Evolutionary conservation across 1,140 invertebrate species (phyloP).

Genomic region (Araneus ventricosus): DNA sequence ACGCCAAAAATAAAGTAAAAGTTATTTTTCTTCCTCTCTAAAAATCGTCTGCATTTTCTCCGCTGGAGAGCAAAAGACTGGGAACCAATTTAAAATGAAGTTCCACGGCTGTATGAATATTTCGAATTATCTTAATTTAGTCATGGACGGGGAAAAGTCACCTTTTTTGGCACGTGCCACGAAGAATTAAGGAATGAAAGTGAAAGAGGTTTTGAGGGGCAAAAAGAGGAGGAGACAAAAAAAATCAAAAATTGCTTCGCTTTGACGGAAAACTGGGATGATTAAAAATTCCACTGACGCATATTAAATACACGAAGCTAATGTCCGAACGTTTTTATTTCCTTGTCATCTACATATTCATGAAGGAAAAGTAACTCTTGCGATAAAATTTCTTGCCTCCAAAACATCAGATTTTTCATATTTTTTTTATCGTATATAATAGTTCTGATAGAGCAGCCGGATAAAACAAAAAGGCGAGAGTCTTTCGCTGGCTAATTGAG

Average conservation of each 20-base stretch:
- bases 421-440: conserved; percentile 1
- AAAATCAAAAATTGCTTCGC: neutral
- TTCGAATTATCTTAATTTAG: conserved; percentile 51
- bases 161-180: neutral
- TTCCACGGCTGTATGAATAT: conserved; percentile 14
- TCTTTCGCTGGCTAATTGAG: conserved; percentile 19
- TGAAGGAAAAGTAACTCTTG: conserved; percentile 37
- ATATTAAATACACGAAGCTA: conserved; percentile 54
- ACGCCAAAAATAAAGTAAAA: neutral
- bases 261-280: conserved; percentile 36
- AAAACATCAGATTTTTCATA: conserved; percentile 26
- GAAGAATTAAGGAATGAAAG: conserved; percentile 4
- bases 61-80: neutral
- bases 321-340: conserved; percentile 18
- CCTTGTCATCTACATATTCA: conserved; percentile 50
- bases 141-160: neutral
- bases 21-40: neutral
- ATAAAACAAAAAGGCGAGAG: conserved; percentile 41
- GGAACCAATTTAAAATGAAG: conserved; percentile 44
- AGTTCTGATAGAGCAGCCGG: neutral
- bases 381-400: conserved; percentile 33
- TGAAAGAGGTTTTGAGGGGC: neutral
- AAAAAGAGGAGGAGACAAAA: neutral
- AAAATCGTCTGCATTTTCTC: neutral
- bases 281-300: conserved; percentile 57